Evolutionary conservation across 2,113 vertebrate genomes (phyloP).

Genomic region (Accipiter virgatus): DNA sequence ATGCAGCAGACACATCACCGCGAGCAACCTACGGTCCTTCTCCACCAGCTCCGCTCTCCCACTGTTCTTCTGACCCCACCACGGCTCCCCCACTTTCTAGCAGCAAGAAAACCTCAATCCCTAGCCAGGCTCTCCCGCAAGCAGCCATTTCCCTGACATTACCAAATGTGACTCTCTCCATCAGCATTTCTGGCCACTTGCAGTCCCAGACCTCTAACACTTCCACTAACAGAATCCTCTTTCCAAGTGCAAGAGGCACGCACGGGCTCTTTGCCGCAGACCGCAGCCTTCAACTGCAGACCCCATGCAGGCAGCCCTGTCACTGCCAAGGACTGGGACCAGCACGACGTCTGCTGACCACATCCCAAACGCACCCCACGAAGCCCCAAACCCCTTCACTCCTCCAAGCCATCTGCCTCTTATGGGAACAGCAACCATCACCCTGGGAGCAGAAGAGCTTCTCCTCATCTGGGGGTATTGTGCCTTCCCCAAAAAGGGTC

Average conservation of each 20-base stretch:
- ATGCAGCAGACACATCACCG: background rate
- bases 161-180: background rate
- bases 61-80: background rate
- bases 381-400: background rate
- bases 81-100: background rate
- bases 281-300: background rate
- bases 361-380: rapidly evolving
- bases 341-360: background rate
- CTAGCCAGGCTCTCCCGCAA: background rate
- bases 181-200: background rate
- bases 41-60: background rate
- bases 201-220: background rate
- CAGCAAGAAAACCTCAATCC: background rate
- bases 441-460: background rate
- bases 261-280: rapidly evolving
- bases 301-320: background rate
- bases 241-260: background rate
- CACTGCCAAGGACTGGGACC: background rate
- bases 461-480: background rate
- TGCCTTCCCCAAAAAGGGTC: background rate
- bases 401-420: background rate
- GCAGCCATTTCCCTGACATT: background rate
- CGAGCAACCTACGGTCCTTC: background rate
- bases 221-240: background rate
- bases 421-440: background rate